These are phyloP conservation scores for Perognathus longimembris DNA, from an alignment of 2,113 vertebrate species.

Conservation along the genomic window DNA sequence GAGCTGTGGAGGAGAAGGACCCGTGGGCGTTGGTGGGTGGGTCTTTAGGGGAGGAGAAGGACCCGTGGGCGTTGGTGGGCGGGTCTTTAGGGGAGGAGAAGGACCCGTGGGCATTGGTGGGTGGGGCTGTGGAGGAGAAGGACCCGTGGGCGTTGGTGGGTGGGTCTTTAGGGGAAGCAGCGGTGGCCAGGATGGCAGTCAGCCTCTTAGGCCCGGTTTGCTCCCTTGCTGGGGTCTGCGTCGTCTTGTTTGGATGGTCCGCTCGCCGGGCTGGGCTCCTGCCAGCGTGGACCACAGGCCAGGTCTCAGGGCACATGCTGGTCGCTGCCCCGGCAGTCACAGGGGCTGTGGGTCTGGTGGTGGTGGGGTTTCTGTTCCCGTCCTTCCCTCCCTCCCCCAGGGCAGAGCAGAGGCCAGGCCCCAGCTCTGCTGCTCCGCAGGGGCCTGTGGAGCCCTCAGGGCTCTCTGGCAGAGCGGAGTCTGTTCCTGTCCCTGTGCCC, in stretches of 20 bases:
- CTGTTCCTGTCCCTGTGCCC: rapidly evolving
- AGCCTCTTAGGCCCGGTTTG: rapidly evolving
- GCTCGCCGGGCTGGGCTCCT: rapidly evolving
- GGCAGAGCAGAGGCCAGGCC: neutral
- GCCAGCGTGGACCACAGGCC: neutral
- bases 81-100: no score
- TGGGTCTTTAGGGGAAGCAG: no score
- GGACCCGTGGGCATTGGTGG: no score
- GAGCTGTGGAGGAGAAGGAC: no score
- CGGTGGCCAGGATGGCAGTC: rapidly evolving
- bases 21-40: no score
- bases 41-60: no score
- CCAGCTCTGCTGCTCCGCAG: neutral
- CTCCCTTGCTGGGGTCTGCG: rapidly evolving
- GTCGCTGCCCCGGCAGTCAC: neutral
- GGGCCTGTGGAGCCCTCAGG: neutral
- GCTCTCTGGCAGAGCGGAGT: neutral
- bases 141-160: no score
- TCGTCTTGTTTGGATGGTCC: neutral
- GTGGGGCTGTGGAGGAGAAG: no score
- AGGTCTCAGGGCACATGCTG: neutral
- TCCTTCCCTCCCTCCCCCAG: rapidly evolving
- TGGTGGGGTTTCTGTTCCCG: no score
- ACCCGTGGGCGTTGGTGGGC: no score
- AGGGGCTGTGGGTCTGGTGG: no score